phyloP scores from a whole-genome alignment of 1,140 invertebrate genomes.

The Drosophila micromelanica region DNA sequence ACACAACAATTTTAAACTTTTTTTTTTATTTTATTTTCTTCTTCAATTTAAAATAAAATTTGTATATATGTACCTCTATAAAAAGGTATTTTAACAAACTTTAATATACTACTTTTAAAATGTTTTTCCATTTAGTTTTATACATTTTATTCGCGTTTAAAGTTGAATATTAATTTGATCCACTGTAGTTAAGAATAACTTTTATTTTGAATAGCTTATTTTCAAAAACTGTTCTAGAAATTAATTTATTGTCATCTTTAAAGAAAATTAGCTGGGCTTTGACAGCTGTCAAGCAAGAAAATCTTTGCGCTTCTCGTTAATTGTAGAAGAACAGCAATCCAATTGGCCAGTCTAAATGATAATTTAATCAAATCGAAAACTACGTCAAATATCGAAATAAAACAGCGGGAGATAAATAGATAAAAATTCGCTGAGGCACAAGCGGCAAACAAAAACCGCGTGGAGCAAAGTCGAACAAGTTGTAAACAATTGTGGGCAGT shows the following conservation, averaged over 20 bases:
- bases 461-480: slow-evolving; percentile 40
- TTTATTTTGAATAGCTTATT: background rate
- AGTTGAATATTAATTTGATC: too few species aligned
- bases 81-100: too few species aligned
- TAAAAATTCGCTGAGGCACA: slow-evolving; percentile 64
- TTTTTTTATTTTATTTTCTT: too few species aligned
- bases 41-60: too few species aligned
- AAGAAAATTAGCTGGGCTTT: too few species aligned
- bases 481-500: slow-evolving; percentile 73
- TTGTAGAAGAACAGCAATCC: slow-evolving; percentile 1
- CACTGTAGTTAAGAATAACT: background rate
- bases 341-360: slow-evolving; percentile 46
- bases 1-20: too few species aligned
- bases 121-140: too few species aligned
- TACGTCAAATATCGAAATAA: slow-evolving; percentile 81
- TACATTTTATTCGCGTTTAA: too few species aligned
- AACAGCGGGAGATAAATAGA: slow-evolving; percentile 80
- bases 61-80: too few species aligned
- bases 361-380: slow-evolving; percentile 75
- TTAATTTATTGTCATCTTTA: too few species aligned
- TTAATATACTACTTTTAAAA: too few species aligned
- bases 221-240: too few species aligned
- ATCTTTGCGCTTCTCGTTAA: slow-evolving; percentile 8
- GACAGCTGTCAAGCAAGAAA: background rate
- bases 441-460: slow-evolving; percentile 36